These are phyloP conservation scores for Notolepis coatsorum DNA, from an alignment of 2,797 vertebrate genomes.

Conservation along the genomic window DNA sequence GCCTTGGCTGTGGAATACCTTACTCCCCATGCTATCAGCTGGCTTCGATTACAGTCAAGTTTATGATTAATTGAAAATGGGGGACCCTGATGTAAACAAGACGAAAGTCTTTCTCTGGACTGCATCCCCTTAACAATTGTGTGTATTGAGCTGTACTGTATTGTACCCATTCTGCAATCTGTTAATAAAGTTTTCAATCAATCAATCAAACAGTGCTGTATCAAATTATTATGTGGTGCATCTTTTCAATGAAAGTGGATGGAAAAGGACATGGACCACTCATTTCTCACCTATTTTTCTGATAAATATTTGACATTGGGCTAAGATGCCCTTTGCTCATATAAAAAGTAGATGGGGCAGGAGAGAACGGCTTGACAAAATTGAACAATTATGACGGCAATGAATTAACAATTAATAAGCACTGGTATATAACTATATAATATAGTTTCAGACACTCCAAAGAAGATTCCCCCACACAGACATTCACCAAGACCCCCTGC, in stretches of 20 bases:
- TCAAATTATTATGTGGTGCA: conserved; percentile 60
- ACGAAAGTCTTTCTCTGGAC: no score
- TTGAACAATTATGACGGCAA: neutral
- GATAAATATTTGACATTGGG: conserved; percentile 5
- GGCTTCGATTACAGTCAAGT: conserved; percentile 77
- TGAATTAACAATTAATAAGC: neutral
- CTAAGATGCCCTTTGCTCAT: no score
- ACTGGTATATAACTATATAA: neutral
- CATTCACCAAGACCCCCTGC: no score
- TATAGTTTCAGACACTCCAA: no score
- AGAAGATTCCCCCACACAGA: no score
- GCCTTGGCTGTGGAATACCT: conserved; percentile 39
- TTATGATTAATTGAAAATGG: no score
- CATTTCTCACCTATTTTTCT: conserved; percentile 27
- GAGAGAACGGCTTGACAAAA: neutral
- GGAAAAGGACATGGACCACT: conserved; percentile 51
- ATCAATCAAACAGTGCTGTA: no score
- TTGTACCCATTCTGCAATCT: no score
- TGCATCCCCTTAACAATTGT: no score
- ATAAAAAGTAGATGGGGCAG: neutral
- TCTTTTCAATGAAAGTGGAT: conserved; percentile 33
- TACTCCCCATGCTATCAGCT: conserved; percentile 34
- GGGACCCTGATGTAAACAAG: no score
- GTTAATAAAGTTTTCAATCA: no score
- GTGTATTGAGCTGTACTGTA: no score